Base-by-base conservation (phyloP, 2,797 vertebrate genomes). In the Buceros bicornis region DNA sequence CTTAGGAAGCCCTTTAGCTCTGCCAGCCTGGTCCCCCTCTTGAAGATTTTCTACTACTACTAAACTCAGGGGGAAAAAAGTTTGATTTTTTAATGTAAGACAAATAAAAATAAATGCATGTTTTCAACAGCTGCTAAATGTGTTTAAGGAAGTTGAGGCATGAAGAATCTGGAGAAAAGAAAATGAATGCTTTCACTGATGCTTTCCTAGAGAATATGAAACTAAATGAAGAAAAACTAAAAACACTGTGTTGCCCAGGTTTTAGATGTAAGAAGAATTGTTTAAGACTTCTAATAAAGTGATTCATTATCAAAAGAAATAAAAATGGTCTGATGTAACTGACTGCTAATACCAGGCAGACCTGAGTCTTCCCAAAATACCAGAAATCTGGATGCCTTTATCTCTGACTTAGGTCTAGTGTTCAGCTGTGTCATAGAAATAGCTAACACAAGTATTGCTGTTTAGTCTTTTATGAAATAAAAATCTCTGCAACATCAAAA, bases 21-120 rank as follows among this genome's bases (percentile, higher is more conserved):
- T 71, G 6, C 16, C 14, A 86, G 19, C 8, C 17, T 71, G 22
- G 4, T 45, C 24, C 48, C 62, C 16, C 11, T 73, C 15, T 17
- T 53, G 25, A 56, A 71, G n/a, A 71, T 58, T 56, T 79, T 43
- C 10, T 43, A 18, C 8, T 53, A 5, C 26, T 74, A 31, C 11
- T 79, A 31, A 40, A 70, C 4, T 26, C 16, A 40, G 5, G 4
- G 2, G 22, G 10, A 17, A 37, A 42, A 43, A 61, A 2, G 0
- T 5, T 47, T 45, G 2, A 31, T 22, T 62, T 67, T 33, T 40
- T 33, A 33, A 33, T 57, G 77, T 58, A 42, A 57, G 28, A 43
- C 12, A 26, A 78, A 60, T 69, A 53, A 81, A 91, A 85, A 22
- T 16, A 82, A 66, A 82, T 24, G 5, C 19, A 53, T 7, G 4